Base-by-base conservation (phyloP, 2,888 invertebrate genomes). In the Tachina lurida region DNA sequence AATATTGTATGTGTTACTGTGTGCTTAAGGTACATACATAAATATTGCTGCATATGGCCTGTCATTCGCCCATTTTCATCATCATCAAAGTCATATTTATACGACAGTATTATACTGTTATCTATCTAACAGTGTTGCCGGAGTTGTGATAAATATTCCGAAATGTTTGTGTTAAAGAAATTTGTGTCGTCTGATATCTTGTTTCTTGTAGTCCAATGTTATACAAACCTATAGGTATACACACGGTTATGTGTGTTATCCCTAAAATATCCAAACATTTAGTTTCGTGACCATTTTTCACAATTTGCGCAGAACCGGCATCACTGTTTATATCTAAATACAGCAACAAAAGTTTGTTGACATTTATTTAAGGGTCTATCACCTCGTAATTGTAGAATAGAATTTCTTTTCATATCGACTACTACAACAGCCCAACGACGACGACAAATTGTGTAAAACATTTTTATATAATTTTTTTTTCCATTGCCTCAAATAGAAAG, bases 361-460 rank as follows among this genome's bases (percentile, higher is more conserved):
- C 86, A 86, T 79, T 86, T 56, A 67, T 71, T 83, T 76, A 76
- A 83, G 76, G 86, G 86, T 83, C 76, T 60, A 71, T 83, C 86
- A 86, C 86, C 86, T 86, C 79, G 62, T 75, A 73, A 77, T 77
- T 77, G 58, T 71, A 15, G 49, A n/a, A 60, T 19, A 47, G 31
- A 58, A 56, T 54, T 70, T 41, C 10, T 65, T 56, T 70, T 70
- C 49, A 56, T 63, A 49, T 65, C 47, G n/a, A 39, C 47, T 13
- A 12, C 63, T 43, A 10, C 12, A 22, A 41, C 10, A 31, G n/a
- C 22, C 8, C 54, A 12, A 73, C 60, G 43, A 73, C 60, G 43
- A 60, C 19, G 54, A 54, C 15, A 67, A 54, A 31, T 75, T 76
- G 56, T 67, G 43, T 74, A 49, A 65, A 73, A 49, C 3, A 65